These are phyloP conservation scores for Drosophila ambigua DNA, from an alignment of 1,140 invertebrate species.

Conservation along the genomic window DNA sequence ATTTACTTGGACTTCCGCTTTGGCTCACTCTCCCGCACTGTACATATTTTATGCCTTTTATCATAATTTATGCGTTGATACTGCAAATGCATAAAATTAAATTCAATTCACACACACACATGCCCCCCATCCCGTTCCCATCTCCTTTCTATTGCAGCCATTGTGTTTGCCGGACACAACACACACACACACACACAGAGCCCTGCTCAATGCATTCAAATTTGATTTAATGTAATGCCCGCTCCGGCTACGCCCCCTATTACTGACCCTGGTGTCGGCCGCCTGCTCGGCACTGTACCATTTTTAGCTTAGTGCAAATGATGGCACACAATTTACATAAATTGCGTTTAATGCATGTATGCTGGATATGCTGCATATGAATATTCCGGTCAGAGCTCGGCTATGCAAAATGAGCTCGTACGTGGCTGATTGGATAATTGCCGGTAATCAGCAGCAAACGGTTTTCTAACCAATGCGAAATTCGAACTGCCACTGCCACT, in stretches of 20 bases:
- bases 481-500: too few relatives aligned
- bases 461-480: slow-evolving; percentile 10
- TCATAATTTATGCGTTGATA: slow-evolving; percentile 72
- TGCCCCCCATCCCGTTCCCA: slow-evolving; percentile 12
- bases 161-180: slow-evolving; percentile 56
- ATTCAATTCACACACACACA: slow-evolving; percentile 55
- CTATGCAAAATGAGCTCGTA: slow-evolving; percentile 30
- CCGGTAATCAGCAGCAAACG: slow-evolving; percentile 42
- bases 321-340: slow-evolving; percentile 56
- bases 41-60: slow-evolving; percentile 72
- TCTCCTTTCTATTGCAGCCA: not conserved
- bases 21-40: slow-evolving; percentile 29
- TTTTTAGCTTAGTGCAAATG: slow-evolving; percentile 49
- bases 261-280: not conserved
- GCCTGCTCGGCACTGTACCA: slow-evolving; percentile 2
- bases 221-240: slow-evolving; percentile 65
- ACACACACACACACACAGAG: slow-evolving; percentile 23
- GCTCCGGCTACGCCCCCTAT: slow-evolving; percentile 20
- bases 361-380: slow-evolving; percentile 36
- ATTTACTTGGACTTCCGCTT: slow-evolving; percentile 63
- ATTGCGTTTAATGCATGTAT: slow-evolving; percentile 50
- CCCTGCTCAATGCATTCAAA: slow-evolving; percentile 55
- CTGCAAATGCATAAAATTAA: slow-evolving; percentile 72
- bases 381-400: slow-evolving; percentile 14
- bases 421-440: slow-evolving; percentile 50